Evolutionary conservation across 2,113 vertebrate species (phyloP).

Genomic region (Grammomys dolichurus): DNA sequence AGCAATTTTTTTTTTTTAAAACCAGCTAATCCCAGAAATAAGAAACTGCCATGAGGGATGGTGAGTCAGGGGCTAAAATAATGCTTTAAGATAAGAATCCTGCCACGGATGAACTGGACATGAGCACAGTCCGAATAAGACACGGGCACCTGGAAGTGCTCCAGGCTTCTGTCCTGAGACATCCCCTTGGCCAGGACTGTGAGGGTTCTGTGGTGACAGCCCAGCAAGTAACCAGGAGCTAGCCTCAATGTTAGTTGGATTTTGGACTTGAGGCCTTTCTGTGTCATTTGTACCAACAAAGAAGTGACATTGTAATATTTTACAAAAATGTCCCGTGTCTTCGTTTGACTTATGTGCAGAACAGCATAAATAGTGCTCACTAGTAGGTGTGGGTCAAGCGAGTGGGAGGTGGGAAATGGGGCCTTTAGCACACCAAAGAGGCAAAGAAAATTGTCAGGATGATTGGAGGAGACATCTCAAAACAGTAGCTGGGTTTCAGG

Average conservation of each 20-base stretch:
- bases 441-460: background rate
- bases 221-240: background rate
- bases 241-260: background rate
- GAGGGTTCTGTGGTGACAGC: background rate
- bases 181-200: background rate
- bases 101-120: slow-evolving; percentile 69
- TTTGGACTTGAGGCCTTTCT: background rate
- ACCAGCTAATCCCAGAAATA: slow-evolving; percentile 89
- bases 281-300: background rate
- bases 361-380: background rate
- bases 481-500: background rate
- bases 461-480: background rate
- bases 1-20: slow-evolving; percentile 85
- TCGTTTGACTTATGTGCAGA: background rate
- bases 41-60: slow-evolving; percentile 88
- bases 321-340: background rate
- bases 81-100: slow-evolving; percentile 82
- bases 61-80: slow-evolving; percentile 84
- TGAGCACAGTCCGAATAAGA: slow-evolving; percentile 26
- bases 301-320: background rate
- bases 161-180: background rate
- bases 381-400: background rate
- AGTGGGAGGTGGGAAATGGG: background rate
- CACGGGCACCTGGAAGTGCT: background rate
- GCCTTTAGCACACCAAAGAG: background rate